Evolutionary conservation across 1,140 invertebrate genomes (phyloP).

Genomic region (Chlorops oryzae): DNA sequence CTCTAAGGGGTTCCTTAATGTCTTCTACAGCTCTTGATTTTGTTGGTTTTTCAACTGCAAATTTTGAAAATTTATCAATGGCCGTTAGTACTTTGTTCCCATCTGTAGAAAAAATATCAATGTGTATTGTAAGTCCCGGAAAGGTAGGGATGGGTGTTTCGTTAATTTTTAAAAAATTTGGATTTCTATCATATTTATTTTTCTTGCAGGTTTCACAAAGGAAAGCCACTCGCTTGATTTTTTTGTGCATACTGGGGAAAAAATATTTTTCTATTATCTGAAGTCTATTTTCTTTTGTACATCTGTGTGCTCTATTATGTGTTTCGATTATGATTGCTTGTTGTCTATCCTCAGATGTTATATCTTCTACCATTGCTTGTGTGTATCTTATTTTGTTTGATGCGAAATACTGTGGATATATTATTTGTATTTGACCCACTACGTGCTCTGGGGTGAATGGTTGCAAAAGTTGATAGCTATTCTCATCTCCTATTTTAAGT

Average conservation of each 20-base stretch:
- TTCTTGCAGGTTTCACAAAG: slow-evolving; percentile 18
- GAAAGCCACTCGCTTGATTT: slow-evolving; percentile 11
- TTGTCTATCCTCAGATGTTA: slow-evolving; percentile 12
- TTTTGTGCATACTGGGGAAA: slow-evolving; percentile 16
- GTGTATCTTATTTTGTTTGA: slow-evolving; percentile 14
- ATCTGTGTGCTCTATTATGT: slow-evolving; percentile 19
- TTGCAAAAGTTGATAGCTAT: too few relatives aligned
- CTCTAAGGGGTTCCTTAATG: slow-evolving; percentile 8
- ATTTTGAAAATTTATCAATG: slow-evolving; percentile 23
- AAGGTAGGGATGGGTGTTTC: slow-evolving; percentile 17
- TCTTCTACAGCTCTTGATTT: slow-evolving; percentile 15
- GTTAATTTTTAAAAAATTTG: slow-evolving; percentile 2
- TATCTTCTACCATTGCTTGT: slow-evolving; percentile 11
- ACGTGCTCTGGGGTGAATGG: too few relatives aligned
- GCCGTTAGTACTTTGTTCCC: slow-evolving; percentile 2
- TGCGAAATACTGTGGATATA: slow-evolving; percentile 16
- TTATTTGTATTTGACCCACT: slow-evolving; percentile 13
- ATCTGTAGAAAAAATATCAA: slow-evolving; percentile 17
- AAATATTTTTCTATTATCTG: slow-evolving; percentile 20
- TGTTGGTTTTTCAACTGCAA: slow-evolving; percentile 10
- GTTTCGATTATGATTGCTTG: slow-evolving; percentile 10
- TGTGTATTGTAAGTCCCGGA: slow-evolving; percentile 16
- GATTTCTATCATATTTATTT: slow-evolving; percentile 17
- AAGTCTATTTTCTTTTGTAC: slow-evolving; percentile 13
- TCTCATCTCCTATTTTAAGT: slow-evolving; percentile 14